phyloP scores from a whole-genome alignment of 2,797 vertebrate genomes.

The Okamejei kenojei region DNA sequence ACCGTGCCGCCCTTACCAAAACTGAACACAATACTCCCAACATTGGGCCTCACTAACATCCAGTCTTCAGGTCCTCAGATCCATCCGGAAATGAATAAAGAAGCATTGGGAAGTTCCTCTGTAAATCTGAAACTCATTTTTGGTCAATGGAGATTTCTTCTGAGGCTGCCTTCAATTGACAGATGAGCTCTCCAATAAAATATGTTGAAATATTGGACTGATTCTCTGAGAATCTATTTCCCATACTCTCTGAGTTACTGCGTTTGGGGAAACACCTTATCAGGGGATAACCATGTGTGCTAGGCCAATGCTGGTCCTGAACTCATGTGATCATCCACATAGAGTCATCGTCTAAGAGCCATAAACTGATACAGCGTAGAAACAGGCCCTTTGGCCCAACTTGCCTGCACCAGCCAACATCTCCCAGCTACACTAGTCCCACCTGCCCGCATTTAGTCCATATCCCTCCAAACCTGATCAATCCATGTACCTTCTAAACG shows the following conservation, averaged over 20 bases:
- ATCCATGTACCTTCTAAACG: too few relatives aligned
- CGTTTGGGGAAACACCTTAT: constrained; percentile 27
- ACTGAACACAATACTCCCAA: too few relatives aligned
- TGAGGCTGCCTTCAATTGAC: constrained; percentile 21
- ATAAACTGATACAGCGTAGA: too few relatives aligned
- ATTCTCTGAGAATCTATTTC: constrained; percentile 26
- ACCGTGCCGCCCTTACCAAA: too few relatives aligned
- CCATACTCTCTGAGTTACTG: constrained; percentile 3
- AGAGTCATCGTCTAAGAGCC: too few relatives aligned
- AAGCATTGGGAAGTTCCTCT: background rate
- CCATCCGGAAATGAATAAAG: background rate
- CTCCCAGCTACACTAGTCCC: too few relatives aligned
- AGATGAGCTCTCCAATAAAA: constrained; percentile 4
- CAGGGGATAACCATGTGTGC: constrained; percentile 44
- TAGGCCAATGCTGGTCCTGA: constrained; percentile 36
- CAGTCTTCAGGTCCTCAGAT: background rate
- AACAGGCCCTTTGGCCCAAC: too few relatives aligned
- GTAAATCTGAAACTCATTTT: background rate
- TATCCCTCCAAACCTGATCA: too few relatives aligned
- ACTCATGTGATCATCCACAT: background rate
- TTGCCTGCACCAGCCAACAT: too few relatives aligned
- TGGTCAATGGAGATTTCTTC: background rate
- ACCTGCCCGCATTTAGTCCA: too few relatives aligned
- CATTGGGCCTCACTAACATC: too few relatives aligned
- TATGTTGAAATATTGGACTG: constrained; percentile 19